Evolutionary conservation across 2,888 invertebrate species (phyloP), one percentile per base, ranked within the genome.

Genomic region (Drosophila subquinaria): DNA sequence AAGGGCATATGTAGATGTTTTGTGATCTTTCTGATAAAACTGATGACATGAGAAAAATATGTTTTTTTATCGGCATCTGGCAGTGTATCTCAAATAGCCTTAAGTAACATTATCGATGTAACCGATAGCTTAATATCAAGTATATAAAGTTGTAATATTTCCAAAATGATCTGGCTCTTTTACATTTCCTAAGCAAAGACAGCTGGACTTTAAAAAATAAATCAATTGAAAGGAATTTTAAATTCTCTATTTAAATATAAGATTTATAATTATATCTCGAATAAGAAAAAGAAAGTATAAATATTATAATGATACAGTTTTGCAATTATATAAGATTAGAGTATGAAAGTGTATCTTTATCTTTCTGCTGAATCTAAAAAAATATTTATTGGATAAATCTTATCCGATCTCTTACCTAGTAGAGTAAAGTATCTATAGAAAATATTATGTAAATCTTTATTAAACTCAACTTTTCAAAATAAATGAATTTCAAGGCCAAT

Each of bases 21-120:
- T 45, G 47, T 42, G 23, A 48, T 73, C 43, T 56, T 56, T 42
- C 55, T 45, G 76, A 76, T 78, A 68, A 73, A 35, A 38, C 6
- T 20, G 36, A 27, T 55, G 47, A 68, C 62, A 65, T 65, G 61
- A 40, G 43, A 36, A 43, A 43, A 56, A 55, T 66, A 63, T 71
- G 66, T 57, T 43, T 27, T 35, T 20, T 47, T 45, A 17, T 30
- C 45, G 15, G 30, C 35, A 23, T 11, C 17, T 27, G 33, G 8
- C 11, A 38, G 43, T 38, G 20, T 56, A 30, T 27, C 10, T 27
- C 23, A 56, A 27, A 47, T 48, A 30, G 52, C 57, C 57, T 13
- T 43, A 17, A 69, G 57, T 5, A 11, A 52, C 23, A n/a, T 45
- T 42, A 13, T 17, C 20, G 13, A 8, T 5, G 17, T 51, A 5